Percentiles rank a stretch among this genome's conserved stretches.
Conservation (phyloP, 2,113 vertebrate genomes). For the Callionymus lyra region DNA sequence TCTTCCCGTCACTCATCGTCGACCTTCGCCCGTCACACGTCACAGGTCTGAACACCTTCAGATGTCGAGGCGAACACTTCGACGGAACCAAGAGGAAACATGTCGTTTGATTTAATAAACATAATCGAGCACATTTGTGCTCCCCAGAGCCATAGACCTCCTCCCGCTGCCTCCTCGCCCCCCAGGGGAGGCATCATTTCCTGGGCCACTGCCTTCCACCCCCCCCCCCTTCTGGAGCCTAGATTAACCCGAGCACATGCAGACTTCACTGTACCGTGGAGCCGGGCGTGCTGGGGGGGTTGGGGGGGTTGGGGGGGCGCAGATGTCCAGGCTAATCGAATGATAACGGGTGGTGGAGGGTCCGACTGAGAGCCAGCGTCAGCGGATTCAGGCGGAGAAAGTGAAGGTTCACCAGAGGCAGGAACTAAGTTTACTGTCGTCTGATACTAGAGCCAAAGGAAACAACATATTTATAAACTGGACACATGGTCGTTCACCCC, state of each 20-base stretch:
- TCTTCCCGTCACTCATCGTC: too few relatives aligned
- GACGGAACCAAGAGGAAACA: too few relatives aligned
- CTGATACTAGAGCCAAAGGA: too few relatives aligned
- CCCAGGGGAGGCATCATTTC: slow-evolving; percentile 52
- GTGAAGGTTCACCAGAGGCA: not conserved
- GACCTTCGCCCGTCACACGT: too few relatives aligned
- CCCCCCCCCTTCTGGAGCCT: slow-evolving; percentile 19
- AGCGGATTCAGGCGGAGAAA: slow-evolving; percentile 1
- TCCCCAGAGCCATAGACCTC: slow-evolving; percentile 40
- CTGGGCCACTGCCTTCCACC: slow-evolving; percentile 41
- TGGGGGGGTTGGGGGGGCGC: slow-evolving; percentile 37
- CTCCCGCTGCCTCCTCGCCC: slow-evolving; percentile 40
- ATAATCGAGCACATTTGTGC: slow-evolving; percentile 44
- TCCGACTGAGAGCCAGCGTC: slow-evolving; percentile 26
- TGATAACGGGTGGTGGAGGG: slow-evolving; percentile 35
- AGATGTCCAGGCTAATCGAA: slow-evolving; percentile 54
- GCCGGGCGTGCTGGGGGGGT: slow-evolving; percentile 26
- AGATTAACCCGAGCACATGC: slow-evolving; percentile 33
- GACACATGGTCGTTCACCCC: too few relatives aligned
- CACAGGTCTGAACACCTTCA: too few relatives aligned
- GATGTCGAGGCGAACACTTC: too few relatives aligned
- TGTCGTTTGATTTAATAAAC: slow-evolving; percentile 49
- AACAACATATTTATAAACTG: too few relatives aligned
- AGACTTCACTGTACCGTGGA: slow-evolving; percentile 12
- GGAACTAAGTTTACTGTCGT: too few relatives aligned